phyloP scores from a whole-genome alignment of 2,113 vertebrate genomes.

The Phoxinus phoxinus region DNA sequence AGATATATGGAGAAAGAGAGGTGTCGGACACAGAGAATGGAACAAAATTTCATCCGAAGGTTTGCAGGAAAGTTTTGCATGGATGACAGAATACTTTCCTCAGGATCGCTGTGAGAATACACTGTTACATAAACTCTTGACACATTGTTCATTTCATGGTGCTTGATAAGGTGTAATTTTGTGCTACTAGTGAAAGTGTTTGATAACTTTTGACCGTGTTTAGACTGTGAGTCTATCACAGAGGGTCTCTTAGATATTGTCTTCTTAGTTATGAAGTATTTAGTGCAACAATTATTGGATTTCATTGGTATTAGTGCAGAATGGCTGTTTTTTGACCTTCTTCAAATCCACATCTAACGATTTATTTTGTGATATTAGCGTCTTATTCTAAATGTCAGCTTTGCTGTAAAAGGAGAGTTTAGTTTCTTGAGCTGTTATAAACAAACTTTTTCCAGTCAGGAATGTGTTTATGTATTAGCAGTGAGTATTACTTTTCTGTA shows the following conservation, averaged over 20 bases:
- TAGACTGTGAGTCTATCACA: not conserved
- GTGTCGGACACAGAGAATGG: not conserved
- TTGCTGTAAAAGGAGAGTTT: not conserved
- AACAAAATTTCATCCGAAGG: not conserved
- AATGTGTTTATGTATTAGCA: not conserved
- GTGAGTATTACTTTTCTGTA: conserved; percentile 14
- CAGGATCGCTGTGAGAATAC: not conserved
- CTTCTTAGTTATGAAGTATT: not conserved
- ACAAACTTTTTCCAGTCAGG: not conserved
- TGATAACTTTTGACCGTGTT: not conserved
- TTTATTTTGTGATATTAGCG: not conserved
- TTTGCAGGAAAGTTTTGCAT: not conserved
- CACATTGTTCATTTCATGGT: not conserved
- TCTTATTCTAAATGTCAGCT: conserved; percentile 14
- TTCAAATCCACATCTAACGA: conserved; percentile 29
- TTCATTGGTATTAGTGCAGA: not conserved
- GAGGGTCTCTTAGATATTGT: not conserved
- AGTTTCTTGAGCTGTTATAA: not conserved
- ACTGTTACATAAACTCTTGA: not conserved
- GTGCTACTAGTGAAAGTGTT: conserved; percentile 10
- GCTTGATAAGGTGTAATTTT: conserved; percentile 4
- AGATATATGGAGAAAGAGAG: not conserved
- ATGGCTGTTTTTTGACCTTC: not conserved
- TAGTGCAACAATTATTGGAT: not conserved
- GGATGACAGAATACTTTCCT: not conserved